phyloP scores from a whole-genome alignment of 2,888 invertebrate species.

The Lathronympha strigana region DNA sequence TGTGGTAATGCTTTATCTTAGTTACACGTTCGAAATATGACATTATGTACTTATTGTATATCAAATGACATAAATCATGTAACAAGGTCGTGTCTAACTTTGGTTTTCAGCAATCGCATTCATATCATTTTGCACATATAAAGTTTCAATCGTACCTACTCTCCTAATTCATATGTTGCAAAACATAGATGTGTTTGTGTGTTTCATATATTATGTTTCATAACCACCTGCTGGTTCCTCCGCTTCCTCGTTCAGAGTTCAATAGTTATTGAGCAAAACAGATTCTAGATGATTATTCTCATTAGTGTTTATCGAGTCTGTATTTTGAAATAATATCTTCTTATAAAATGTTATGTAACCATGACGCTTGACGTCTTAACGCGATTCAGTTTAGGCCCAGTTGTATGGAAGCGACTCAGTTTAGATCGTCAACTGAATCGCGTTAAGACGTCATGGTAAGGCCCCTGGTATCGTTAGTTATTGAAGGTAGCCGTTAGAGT shows the following conservation, averaged over 20 bases:
- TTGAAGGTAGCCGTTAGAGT: too few species aligned
- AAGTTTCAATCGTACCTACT: background rate
- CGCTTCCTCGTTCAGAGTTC: slow-evolving; percentile 43
- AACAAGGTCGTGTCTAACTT: too few species aligned
- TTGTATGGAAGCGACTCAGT: too few species aligned
- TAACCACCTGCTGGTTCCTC: slow-evolving; percentile 29
- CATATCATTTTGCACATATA: background rate
- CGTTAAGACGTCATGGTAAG: too few species aligned
- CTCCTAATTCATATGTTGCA: background rate
- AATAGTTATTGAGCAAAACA: slow-evolving; percentile 35
- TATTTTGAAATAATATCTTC: slow-evolving; percentile 11
- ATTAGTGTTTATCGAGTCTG: slow-evolving; percentile 19
- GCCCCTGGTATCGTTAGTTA: too few species aligned
- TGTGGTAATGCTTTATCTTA: too few species aligned
- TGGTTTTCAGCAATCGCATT: too few species aligned
- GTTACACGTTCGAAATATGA: too few species aligned
- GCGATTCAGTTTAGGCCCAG: background rate
- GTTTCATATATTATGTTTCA: slow-evolving; percentile 13
- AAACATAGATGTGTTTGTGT: background rate
- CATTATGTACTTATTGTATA: too few species aligned
- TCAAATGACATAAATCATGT: too few species aligned
- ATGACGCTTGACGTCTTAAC: background rate
- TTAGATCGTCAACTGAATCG: too few species aligned
- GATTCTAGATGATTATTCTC: slow-evolving; percentile 31
- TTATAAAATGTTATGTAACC: background rate